Conservation (phyloP, 1,140 invertebrate genomes). For the Mya arenaria region DNA sequence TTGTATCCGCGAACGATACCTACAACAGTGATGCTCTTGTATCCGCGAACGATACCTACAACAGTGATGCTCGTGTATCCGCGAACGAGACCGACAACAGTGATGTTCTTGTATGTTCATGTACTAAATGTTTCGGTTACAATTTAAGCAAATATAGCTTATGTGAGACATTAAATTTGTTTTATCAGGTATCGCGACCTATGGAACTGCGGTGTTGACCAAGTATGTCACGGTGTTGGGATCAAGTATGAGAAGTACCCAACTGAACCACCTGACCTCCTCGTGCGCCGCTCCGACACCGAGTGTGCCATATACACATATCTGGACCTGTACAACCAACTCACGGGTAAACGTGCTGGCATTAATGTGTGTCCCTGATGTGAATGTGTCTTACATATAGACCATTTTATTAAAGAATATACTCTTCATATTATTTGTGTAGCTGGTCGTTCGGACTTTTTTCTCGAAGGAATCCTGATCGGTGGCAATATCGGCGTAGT, state of each 20-base stretch:
- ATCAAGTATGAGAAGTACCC: background rate
- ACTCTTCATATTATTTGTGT: background rate
- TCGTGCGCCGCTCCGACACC: background rate
- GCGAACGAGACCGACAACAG: too few species aligned
- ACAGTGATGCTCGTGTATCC: too few species aligned
- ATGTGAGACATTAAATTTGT: too few species aligned
- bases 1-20: too few species aligned
- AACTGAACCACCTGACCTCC: constrained; percentile 3
- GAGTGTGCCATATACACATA: background rate
- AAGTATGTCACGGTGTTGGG: background rate
- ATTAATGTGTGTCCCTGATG: background rate
- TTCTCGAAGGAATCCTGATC: background rate
- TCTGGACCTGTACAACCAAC: background rate
- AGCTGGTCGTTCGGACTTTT: background rate
- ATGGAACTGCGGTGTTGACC: background rate
- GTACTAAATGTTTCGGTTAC: too few species aligned
- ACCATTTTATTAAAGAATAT: background rate
- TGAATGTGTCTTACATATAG: background rate
- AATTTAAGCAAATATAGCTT: too few species aligned
- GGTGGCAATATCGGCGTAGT: background rate
- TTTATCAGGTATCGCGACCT: constrained; percentile 18
- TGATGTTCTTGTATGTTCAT: too few species aligned
- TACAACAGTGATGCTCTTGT: too few species aligned
- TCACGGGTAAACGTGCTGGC: background rate
- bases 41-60: too few species aligned